A percentile compares a stretch with the other conserved stretches of the same genome.
Conservation (phyloP, 2,113 vertebrate genomes). For the Mixornis gularis region DNA sequence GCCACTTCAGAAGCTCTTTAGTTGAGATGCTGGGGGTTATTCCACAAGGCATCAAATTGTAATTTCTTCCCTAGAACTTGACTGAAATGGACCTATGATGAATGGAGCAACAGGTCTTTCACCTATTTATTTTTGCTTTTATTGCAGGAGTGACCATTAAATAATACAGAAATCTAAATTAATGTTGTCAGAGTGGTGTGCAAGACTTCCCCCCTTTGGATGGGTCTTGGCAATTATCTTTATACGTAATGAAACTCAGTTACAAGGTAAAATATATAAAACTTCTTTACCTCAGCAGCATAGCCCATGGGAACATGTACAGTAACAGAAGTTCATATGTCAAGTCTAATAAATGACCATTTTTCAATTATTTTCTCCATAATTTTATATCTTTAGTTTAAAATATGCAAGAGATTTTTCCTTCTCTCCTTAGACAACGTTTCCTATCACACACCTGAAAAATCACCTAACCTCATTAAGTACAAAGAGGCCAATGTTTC, state of each 20-base stretch:
- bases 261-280: neutral
- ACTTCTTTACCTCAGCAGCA: neutral
- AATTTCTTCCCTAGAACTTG: neutral
- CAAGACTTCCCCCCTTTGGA: neutral
- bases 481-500: neutral
- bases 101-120: neutral
- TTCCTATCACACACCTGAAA: neutral
- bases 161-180: neutral
- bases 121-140: neutral
- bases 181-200: neutral
- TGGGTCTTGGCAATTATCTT: neutral
- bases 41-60: neutral
- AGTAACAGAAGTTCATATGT: neutral
- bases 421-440: neutral
- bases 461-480: neutral
- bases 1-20: neutral
- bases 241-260: neutral
- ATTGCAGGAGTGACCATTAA: neutral
- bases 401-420: neutral
- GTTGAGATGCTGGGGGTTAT: neutral
- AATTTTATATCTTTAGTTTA: neutral
- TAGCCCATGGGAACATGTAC: rapidly evolving
- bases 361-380: neutral
- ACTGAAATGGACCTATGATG: neutral
- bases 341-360: neutral